Evolutionary conservation across 2,888 invertebrate species (phyloP), one percentile per base, ranked within the genome.

Genomic region (Dicranocentrus wangi): DNA sequence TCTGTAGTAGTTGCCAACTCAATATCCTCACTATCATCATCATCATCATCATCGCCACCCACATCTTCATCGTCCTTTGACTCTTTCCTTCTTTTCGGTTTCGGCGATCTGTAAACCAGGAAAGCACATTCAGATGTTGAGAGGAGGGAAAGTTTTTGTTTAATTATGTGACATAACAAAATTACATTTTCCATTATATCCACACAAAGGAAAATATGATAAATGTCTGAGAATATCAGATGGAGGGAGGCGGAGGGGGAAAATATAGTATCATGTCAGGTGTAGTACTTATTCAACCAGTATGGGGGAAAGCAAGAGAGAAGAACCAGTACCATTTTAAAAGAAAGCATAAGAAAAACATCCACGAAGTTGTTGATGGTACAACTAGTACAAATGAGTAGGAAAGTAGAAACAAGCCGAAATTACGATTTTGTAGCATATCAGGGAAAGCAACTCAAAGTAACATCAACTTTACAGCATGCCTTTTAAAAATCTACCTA

Each of bases 31-130:
- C 51, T 13, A 5, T n/a, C 51, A 5, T 55, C 55, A 55, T 55
- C 55, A 21, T 47, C 23, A 23, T 55, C 23, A 55, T 21, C 75
- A 65, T 15, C 39, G 19, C 17, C 69, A 61, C 23, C 69, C 32
- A 43, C 73, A 21, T 71, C 70, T 25, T 72, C 78, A 39, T 79
- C 77, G 42, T 80, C 80, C 28, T 58, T 77, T 23, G 83, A 83
- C 58, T 84, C 82, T 71, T 83, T 84, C 78, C 84, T 61, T 28
- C 84, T 60, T 63, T 84, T 84, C 28, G 84, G 75, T 58, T 83
- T 75, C 32, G 84, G 84, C 51, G 84, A 84, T 83, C 84, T 84
- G 81, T 60, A 83, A 84, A 83, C 75, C 73, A 84, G 77, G 77
- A 80, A 82, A 80, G 63, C 61, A 61, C 21, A 55, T 55, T 61